Percentiles rank a stretch among this genome's conserved stretches.
These are phyloP conservation scores for Ostrea denselamellosa DNA, from an alignment of 1,140 invertebrate genomes.

Conservation along the genomic window DNA sequence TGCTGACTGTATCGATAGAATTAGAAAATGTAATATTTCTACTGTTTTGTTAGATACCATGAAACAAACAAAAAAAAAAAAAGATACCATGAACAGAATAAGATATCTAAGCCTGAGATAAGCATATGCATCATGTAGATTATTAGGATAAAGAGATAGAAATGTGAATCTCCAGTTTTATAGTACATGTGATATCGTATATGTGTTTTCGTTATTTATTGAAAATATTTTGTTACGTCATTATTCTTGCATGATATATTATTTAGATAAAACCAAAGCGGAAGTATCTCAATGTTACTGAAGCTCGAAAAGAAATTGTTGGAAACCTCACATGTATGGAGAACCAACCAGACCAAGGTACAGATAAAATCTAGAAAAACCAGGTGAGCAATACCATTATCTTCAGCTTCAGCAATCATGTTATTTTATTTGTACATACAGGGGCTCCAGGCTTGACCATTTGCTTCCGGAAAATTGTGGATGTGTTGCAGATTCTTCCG, in stretches of 20 bases:
- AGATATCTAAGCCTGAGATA: no score
- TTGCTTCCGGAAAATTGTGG: slow-evolving; percentile 54
- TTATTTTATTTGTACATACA: background rate
- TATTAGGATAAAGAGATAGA: background rate
- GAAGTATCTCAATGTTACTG: slow-evolving; percentile 28
- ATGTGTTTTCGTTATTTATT: no score
- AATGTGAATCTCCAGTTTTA: background rate
- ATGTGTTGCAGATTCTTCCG: slow-evolving; percentile 45
- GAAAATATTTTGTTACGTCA: no score
- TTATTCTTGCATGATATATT: background rate
- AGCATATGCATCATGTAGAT: no score
- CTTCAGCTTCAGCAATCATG: background rate
- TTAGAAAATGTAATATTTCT: background rate
- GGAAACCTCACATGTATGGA: slow-evolving; percentile 55
- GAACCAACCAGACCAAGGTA: slow-evolving; percentile 53
- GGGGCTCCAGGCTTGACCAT: background rate
- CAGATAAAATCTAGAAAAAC: background rate
- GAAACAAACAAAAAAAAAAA: no score
- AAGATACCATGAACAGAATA: background rate
- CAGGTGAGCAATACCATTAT: background rate
- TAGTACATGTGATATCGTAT: background rate
- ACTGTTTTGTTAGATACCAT: background rate
- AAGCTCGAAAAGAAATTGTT: slow-evolving; percentile 42
- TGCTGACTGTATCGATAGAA: background rate
- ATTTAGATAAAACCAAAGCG: background rate